phyloP scores from a whole-genome alignment of 1,140 invertebrate species.

The Drosophila auraria region DNA sequence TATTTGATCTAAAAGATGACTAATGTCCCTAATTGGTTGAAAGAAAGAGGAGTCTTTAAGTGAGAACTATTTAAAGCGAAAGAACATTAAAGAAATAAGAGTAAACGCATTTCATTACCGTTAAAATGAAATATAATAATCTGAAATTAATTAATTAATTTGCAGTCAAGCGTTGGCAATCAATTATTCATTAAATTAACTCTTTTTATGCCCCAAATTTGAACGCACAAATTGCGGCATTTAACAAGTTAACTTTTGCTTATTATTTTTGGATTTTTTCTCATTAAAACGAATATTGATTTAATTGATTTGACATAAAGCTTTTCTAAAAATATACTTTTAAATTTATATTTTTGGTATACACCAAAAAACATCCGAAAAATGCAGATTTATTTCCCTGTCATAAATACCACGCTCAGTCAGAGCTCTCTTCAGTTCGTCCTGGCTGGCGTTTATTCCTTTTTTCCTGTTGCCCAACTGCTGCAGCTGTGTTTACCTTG shows the following conservation, averaged over 20 bases:
- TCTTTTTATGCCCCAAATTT: neutral
- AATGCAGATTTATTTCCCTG: constrained; percentile 28
- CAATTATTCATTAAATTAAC: constrained; percentile 10
- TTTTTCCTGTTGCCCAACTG: constrained; percentile 45
- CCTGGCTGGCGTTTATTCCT: constrained; percentile 11
- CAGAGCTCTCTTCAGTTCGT: constrained; percentile 15
- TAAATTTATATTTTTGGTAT: neutral
- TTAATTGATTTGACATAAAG: constrained; percentile 2
- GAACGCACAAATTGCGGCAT: neutral
- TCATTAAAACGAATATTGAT: neutral
- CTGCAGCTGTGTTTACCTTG: constrained; percentile 78
- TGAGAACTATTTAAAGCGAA: neutral
- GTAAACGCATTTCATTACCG: no score
- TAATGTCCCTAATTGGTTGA: neutral
- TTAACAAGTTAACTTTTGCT: constrained; percentile 3
- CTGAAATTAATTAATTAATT: neutral
- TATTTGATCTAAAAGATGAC: neutral
- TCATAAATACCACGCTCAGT: constrained; percentile 30
- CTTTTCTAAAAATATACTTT: neutral
- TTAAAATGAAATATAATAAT: no score
- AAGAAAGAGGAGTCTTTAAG: neutral
- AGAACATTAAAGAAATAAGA: neutral
- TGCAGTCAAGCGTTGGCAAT: neutral
- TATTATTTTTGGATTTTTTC: constrained; percentile 1
- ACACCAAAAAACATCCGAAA: neutral